Base-by-base conservation (phyloP, 2,888 invertebrate species). In the Lutraria lutraria region DNA sequence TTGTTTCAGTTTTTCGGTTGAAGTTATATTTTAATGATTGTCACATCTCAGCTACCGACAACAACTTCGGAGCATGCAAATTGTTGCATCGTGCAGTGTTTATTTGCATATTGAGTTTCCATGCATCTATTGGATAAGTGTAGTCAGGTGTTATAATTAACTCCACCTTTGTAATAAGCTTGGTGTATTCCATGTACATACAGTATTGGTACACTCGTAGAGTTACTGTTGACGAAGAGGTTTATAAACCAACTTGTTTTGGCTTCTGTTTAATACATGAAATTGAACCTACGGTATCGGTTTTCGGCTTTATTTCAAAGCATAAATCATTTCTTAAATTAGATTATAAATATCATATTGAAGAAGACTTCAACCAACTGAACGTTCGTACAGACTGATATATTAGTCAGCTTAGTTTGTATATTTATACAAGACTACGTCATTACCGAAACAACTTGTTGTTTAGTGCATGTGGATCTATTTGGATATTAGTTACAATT, bases 91-190 rank as follows among this genome's bases (percentile, higher is more conserved):
- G 53, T 81, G 53, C 25, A 13, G 43, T 29, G 34, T 81, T 25
- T 43, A 72, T 72, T 83, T 83, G 72, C 68, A 83, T 83, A 53
- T 72, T 6, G 56, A 52, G 53, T 16, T n/a, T 43, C 82, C 19
- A 25, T 68, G 83, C 52, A 52, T 79, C 21, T 56, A 85, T 85
- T 85, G 85, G 85, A 29, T 85, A 31, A 54, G 53, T 79, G 76
- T 76, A 79, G 79, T 85, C 85, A 85, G 85, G 85, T 85, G 72
- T 54, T 34, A 29, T 54, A 21, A 56, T 76, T 79, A 54, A 31
- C 79, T 85, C 76, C 76, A 68, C 79, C 76, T 56, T 68, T 83
- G 72, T 83, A 34, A 63, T 25, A 16, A 68, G 63, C 25, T 25
- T 25, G 63, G 63, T 68, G 63, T 56, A 56, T 56, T 56, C 56